A percentile compares a stretch with the other conserved stretches of the same genome.
phyloP scores from a whole-genome alignment of 2,888 invertebrate species.

The Volucella bombylans region DNA sequence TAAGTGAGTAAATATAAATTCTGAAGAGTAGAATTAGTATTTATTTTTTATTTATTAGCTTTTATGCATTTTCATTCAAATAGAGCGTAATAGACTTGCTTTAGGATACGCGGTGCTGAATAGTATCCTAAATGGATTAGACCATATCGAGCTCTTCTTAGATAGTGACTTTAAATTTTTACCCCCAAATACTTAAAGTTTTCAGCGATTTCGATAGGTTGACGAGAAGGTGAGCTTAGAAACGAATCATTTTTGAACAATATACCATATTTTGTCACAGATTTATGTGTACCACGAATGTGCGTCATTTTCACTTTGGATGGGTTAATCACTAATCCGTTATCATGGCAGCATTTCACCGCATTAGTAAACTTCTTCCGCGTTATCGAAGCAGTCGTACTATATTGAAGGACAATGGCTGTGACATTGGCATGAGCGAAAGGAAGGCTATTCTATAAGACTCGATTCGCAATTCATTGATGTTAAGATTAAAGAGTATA shows the following conservation, averaged over 20 bases:
- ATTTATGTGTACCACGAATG: too few species aligned
- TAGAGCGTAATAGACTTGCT: constrained; percentile 8
- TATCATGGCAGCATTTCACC: too few species aligned
- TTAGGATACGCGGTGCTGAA: background rate
- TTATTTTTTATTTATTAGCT: too few species aligned
- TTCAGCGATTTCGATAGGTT: constrained; percentile 6
- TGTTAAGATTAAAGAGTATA: background rate
- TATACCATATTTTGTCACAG: too few species aligned
- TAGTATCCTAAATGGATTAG: constrained; percentile 2
- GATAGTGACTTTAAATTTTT: background rate
- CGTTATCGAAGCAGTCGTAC: background rate
- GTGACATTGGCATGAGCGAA: background rate
- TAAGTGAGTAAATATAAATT: too few species aligned
- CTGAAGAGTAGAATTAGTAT: too few species aligned
- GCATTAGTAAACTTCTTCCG: too few species aligned
- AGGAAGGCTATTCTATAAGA: background rate
- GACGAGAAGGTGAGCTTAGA: too few species aligned
- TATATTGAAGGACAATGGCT: background rate
- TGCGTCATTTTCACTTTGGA: too few species aligned
- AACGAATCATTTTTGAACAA: too few species aligned
- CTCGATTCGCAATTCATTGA: background rate
- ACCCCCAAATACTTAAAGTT: constrained; percentile 14
- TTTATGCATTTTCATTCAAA: background rate
- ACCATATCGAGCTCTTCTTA: constrained; percentile 3
- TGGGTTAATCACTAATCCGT: too few species aligned